Percentiles rank a stretch among this genome's conserved stretches.
These are phyloP conservation scores for Teleopsis dalmanni DNA, from an alignment of 1,140 invertebrate genomes.

Conservation along the genomic window DNA sequence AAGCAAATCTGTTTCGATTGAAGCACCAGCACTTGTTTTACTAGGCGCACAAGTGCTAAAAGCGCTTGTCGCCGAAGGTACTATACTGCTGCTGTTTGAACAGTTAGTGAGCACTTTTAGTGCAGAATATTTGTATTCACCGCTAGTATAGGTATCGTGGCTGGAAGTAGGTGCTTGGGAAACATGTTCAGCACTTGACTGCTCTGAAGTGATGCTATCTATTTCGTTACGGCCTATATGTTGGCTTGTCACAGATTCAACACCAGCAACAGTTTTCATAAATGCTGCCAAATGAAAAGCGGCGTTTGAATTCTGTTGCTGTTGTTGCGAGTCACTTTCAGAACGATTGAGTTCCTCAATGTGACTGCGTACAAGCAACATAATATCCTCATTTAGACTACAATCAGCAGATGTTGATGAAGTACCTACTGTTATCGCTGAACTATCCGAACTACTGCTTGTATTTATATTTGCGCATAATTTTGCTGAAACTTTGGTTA, in stretches of 20 bases:
- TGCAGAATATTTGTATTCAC: not conserved
- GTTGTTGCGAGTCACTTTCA: constrained; percentile 24
- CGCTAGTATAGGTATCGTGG: not conserved
- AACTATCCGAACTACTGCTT: constrained; percentile 34
- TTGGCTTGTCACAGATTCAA: constrained; percentile 31
- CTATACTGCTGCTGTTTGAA: constrained; percentile 16
- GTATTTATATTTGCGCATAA: constrained; percentile 12
- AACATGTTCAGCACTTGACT: not conserved
- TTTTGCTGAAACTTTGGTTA: constrained; percentile 51
- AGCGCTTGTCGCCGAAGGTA: constrained; percentile 36
- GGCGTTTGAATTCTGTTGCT: constrained; percentile 11
- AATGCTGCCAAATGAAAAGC: constrained; percentile 35
- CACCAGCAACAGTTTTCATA: constrained; percentile 38
- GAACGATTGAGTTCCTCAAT: constrained; percentile 35
- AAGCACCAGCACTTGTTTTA: constrained; percentile 8
- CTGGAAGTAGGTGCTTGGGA: not conserved
- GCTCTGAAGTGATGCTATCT: not conserved
- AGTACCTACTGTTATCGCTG: not conserved
- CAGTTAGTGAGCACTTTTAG: constrained; percentile 3
- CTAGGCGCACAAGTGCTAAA: constrained; percentile 33
- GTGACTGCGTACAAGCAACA: constrained; percentile 35
- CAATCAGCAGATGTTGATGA: constrained; percentile 2
- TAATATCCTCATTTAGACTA: constrained; percentile 15
- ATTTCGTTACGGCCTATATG: not conserved
- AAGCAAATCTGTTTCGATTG: constrained; percentile 21